Base-by-base conservation (phyloP, 2,113 vertebrate genomes). In the Pomatorhinus ruficollis region DNA sequence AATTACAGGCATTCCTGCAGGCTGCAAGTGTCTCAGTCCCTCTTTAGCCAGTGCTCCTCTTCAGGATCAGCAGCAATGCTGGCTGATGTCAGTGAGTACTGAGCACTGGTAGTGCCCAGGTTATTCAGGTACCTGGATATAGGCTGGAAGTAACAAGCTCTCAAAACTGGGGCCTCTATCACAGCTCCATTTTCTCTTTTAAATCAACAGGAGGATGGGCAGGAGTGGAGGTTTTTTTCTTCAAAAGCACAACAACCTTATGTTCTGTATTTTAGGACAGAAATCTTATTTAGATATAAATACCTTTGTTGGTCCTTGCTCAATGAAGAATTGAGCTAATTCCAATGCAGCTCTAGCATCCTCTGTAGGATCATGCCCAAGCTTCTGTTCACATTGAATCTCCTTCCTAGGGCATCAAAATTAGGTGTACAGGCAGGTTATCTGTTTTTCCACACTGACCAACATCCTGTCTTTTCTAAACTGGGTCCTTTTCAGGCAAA, bases 281-380 rank as follows among this genome's bases (percentile, higher is more conserved):
- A 80, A 92, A 54, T 78, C 25, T 59, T 74, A 57, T 70, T 66
- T 83, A 75, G 24, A 17, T 74, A 6, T 11, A 94, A 21, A 4
- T 97, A 97, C 99, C 99, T 98, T 99, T 96, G 56, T 89, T 91
- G 99, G 99, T 91, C 99, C 99, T 35, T 96, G 97, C 78, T 95
- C 96, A 87, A 99, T 99, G 77, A 99, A 99, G 97, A 99, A 99
- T 4, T 97, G 98, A 80, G 98, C 98, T 93, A 99, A 97, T 91
- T 99, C 98, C 96, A 99, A 82, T 33, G 99, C 96, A 59, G 98
- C 98, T 83, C 87, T 83, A 23, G 99, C 99, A 50, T 99, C 99
- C 98, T 99, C 99, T 83, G 89, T 97, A 60, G 99, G 98, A 98
- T 99, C 90, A 66, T 99, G 99, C 84, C 99, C 99, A 69, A 42